Conservation (phyloP, 2,888 invertebrate species). For the Actias luna region DNA sequence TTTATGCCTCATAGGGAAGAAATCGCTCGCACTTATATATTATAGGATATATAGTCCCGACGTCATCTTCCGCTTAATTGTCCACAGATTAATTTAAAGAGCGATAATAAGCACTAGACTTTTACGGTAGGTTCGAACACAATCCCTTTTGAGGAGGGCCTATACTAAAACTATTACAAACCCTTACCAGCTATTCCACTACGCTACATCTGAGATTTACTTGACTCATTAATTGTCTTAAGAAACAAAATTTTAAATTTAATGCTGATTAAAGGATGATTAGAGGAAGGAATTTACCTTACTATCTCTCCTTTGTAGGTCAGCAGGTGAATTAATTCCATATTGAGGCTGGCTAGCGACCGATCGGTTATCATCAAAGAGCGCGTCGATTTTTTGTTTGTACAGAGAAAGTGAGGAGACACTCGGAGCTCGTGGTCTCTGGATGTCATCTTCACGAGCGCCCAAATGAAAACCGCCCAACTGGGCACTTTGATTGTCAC, state of each 20-base stretch:
- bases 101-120: too few species aligned
- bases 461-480: constrained; percentile 71
- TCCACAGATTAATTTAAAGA: too few species aligned
- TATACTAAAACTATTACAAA: background rate
- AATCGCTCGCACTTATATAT: too few species aligned
- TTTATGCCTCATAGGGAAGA: too few species aligned
- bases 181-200: background rate
- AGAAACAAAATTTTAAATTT: background rate
- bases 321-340: constrained; percentile 39
- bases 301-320: constrained; percentile 58
- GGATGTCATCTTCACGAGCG: constrained; percentile 64
- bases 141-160: too few species aligned
- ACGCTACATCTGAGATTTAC: background rate
- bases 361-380: constrained; percentile 89
- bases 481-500: constrained; percentile 64
- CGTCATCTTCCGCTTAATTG: too few species aligned
- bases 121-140: too few species aligned
- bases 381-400: constrained; percentile 92
- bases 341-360: constrained; percentile 73
- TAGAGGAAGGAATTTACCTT: too few species aligned
- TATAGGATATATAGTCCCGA: too few species aligned
- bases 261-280: background rate
- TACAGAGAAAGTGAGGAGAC: constrained; percentile 85
- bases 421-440: constrained; percentile 66
- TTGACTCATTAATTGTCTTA: background rate